These are phyloP conservation scores for Cliona cf. orientalis DNA, from an alignment of 37 sponge, comb jelly and placozoan genomes.

Conservation along the genomic window DNA sequence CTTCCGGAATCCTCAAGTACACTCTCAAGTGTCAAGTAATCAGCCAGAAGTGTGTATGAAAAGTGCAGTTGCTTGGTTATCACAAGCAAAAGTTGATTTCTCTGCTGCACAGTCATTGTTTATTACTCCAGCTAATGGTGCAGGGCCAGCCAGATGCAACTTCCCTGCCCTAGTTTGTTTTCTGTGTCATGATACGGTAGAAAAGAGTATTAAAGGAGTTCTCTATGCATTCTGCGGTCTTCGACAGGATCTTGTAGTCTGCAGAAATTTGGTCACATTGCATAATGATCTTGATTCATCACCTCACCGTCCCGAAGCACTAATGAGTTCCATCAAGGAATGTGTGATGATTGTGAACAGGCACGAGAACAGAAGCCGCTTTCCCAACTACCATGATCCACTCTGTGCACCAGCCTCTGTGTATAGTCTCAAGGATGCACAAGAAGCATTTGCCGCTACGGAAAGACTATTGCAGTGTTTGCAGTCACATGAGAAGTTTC, in stretches of 20 bases:
- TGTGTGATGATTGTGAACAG: slow-evolving; percentile 41
- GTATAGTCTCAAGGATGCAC: slow-evolving; percentile 29
- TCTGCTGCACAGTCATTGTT: slow-evolving; percentile 25
- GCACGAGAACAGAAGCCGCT: slow-evolving; percentile 51
- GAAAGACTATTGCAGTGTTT: slow-evolving; percentile 15
- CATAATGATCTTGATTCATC: not conserved
- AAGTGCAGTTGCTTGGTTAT: slow-evolving; percentile 41
- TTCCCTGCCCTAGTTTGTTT: slow-evolving; percentile 80
- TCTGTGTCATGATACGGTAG: slow-evolving; percentile 68
- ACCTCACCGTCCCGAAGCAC: not conserved
- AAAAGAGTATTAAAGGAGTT: slow-evolving; percentile 73
- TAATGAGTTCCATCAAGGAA: not conserved
- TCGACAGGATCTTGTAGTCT: slow-evolving; percentile 4
- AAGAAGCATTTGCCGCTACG: slow-evolving; percentile 43
- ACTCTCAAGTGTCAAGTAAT: too few species aligned
- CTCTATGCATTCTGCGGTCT: slow-evolving; percentile 60
- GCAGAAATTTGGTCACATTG: slow-evolving; percentile 28
- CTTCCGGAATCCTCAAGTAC: too few species aligned
- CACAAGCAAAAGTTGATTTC: slow-evolving; percentile 53
- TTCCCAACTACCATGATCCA: slow-evolving; percentile 55
- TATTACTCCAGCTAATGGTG: not conserved
- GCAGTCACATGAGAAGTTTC: not conserved
- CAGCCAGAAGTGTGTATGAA: too few species aligned
- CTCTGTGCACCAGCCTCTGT: slow-evolving; percentile 42
- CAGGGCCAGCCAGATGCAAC: not conserved